Conservation (phyloP, 2,113 vertebrate genomes). For the Cynocephalus volans region DNA sequence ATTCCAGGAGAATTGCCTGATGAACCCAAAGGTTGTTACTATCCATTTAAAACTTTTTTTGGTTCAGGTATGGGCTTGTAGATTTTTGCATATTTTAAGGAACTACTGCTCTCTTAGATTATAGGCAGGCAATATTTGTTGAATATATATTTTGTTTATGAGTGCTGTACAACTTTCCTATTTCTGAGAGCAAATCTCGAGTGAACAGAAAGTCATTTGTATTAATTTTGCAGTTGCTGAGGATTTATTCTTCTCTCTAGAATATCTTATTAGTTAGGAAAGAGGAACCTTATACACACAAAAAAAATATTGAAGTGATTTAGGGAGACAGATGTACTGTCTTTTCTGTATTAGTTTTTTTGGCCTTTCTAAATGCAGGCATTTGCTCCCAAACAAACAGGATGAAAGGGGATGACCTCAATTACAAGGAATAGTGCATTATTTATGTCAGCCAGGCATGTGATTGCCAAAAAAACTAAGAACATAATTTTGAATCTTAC, state of each 20-base stretch:
- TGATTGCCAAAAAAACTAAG: background rate
- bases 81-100: background rate
- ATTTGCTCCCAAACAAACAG: background rate
- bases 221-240: background rate
- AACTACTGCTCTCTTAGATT: background rate
- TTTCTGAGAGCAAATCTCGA: background rate
- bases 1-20: constrained; percentile 96
- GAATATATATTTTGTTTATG: background rate
- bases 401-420: background rate
- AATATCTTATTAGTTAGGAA: background rate
- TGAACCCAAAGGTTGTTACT: constrained; percentile 95
- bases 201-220: background rate
- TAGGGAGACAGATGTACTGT: background rate
- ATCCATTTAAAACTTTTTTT: constrained; percentile 95
- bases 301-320: background rate
- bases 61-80: constrained; percentile 91
- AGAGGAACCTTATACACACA: background rate
- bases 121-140: background rate
- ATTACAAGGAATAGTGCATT: background rate
- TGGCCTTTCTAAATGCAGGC: background rate
- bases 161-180: background rate
- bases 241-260: background rate
- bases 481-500: background rate
- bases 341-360: background rate
- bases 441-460: background rate